Evolutionary conservation across 2,113 vertebrate genomes (phyloP), one percentile per base, ranked within the genome.

Genomic region (Todiramphus chloris): DNA sequence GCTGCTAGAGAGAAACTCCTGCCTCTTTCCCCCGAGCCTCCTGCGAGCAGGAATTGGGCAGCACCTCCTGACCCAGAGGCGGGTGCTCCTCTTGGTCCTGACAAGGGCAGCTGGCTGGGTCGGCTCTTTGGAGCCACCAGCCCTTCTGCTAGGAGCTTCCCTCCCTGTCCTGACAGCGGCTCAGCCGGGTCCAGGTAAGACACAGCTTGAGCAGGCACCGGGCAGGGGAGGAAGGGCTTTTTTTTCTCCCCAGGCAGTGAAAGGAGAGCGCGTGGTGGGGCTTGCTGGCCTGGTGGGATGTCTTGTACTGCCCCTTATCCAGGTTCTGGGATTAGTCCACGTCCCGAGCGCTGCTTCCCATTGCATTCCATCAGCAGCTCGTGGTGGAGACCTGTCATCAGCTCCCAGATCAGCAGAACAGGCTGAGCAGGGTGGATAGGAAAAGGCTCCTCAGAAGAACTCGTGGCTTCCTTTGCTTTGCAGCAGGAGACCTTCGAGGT

Each of bases 401-500:
- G 11, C 62, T n/a, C 67, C 33, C 27, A 1, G 7, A 2, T 5
- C 6, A 0, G 13, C 41, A 8, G 37, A 7, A 30, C 0, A 3
- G 9, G 1, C 37, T 23, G 75, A 43, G 56, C 50, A 4, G 24
- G 37, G 8, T 5, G n/a, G 62, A 23, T 14, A 5, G 56, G 62
- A 37, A 53, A 19, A 73, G 63, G 48, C 33, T 66, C 58, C n/a
- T 31, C 23, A 13, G 63, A 5, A 0, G 8, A 92, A 28, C 62
- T 35, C 0, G 35, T 20, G 68, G 39, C 56, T 64, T 64, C 41
- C 35, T 76, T 43, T 91, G 58, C 37, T 77, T 62, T 31, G 62
- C 39, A 80, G 55, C 87, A 99, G 99, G 90, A 98, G 98, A 67
- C 99, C 99, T 3, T 99, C 99, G 9, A 98, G 98, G 94, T 99